These are phyloP conservation scores for Rattus norvegicus DNA, from an alignment of 2,113 vertebrate species.

Conservation along the genomic window DNA sequence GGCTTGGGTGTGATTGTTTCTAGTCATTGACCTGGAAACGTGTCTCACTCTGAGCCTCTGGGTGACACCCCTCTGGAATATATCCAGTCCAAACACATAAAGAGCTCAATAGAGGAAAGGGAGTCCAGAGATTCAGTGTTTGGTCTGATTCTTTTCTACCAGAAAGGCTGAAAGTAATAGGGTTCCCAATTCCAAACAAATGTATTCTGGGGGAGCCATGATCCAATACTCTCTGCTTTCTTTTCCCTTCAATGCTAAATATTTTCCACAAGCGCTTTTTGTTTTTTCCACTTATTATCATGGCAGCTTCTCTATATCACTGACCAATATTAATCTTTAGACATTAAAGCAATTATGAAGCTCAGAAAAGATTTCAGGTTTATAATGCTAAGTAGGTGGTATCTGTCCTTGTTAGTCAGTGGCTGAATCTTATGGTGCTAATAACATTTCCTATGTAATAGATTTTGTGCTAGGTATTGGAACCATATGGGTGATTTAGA, in stretches of 20 bases:
- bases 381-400: conserved; percentile 41
- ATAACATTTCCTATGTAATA: neutral
- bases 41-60: conserved; percentile 56
- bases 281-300: conserved; percentile 16
- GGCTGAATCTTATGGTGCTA: conserved; percentile 26
- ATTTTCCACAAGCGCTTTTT: conserved; percentile 20
- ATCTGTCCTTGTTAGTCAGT: conserved; percentile 11
- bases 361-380: conserved; percentile 3
- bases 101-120: conserved; percentile 59
- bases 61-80: conserved; percentile 57
- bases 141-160: conserved; percentile 49
- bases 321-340: conserved; percentile 12
- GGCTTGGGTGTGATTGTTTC: conserved; percentile 73
- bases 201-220: conserved; percentile 20
- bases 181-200: conserved; percentile 20
- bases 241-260: conserved; percentile 23
- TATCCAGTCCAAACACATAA: conserved; percentile 69
- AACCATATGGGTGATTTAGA: neutral
- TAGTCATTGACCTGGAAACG: conserved; percentile 79
- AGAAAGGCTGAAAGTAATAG: neutral
- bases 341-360: conserved; percentile 35
- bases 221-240: neutral
- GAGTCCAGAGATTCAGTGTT: conserved; percentile 25
- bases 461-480: conserved; percentile 26
- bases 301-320: conserved; percentile 27